Evolutionary conservation across 2,797 vertebrate species (phyloP).

Genomic region (Sciaenops ocellatus): DNA sequence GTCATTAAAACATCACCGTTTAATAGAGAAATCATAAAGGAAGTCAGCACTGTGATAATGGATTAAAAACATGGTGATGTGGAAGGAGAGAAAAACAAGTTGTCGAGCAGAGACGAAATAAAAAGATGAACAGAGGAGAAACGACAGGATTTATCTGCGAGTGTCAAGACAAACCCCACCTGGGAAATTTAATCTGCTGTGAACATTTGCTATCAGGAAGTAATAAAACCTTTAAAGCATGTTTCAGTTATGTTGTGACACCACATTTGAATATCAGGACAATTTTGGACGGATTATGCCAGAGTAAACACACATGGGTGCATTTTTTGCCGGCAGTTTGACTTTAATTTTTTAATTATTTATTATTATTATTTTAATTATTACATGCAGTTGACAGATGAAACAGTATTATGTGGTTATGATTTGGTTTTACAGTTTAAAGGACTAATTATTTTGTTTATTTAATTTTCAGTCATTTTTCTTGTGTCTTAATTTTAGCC

Average conservation of each 20-base stretch:
- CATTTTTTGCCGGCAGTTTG: neutral
- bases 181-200: neutral
- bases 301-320: neutral
- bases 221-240: neutral
- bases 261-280: constrained; percentile 14
- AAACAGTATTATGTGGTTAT: too few species aligned
- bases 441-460: neutral
- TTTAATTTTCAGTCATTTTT: neutral
- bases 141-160: neutral
- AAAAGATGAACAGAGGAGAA: neutral
- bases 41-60: too few species aligned
- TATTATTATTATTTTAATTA: too few species aligned
- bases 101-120: too few species aligned
- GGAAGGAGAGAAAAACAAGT: too few species aligned
- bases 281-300: neutral
- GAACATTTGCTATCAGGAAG: neutral
- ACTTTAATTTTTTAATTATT: neutral
- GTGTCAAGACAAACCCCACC: neutral
- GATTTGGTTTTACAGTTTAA: too few species aligned
- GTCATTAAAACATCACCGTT: constrained; percentile 4
- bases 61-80: too few species aligned
- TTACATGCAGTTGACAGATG: too few species aligned
- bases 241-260: neutral
- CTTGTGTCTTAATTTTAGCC: neutral
- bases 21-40: neutral